Base-by-base conservation (phyloP, 53 echinoderm and acorn worm genomes). In the Luidia sarsii region DNA sequence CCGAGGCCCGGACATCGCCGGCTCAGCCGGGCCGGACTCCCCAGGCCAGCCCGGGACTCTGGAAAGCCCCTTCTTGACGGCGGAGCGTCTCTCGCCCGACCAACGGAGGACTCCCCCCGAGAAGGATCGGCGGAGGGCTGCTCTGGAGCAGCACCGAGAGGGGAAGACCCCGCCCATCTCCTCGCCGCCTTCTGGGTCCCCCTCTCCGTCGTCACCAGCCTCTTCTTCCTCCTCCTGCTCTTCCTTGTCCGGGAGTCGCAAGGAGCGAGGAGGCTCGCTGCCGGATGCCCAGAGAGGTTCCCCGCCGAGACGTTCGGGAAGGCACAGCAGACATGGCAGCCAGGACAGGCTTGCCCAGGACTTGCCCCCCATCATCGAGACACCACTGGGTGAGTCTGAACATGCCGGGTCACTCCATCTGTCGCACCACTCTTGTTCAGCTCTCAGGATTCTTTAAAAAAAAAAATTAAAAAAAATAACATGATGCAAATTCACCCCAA, bases 321-420 rank as follows among this genome's bases (percentile, higher is more conserved):
- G 64, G 22, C 32, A 62, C 48, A 83, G 70, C 43, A 70, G 70
- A 31, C 33, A 21, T 3, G 36, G 33, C 16, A 83, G 83, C 34
- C 31, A 3, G 60, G 83, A 83, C 21, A 70, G 61, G 11, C 2
- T 45, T 56, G 61, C 83, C 14, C 83, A 51, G 14, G 83, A 83
- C 20, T 61, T 83, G 39, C 48, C 83, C 29, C 83, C 83, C 10
- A 69, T 83, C 23, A 45, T 48, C 16, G 83, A 83, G 46, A 70
- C 83, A 21, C 59, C 72, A 33, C 72, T 83, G 21, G 83, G 83
- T 83, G 60, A 83, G 83, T 57, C 31, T 48, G 16, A 36, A 57
- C 23, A 37, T 50, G 21, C 9, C 11, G 24, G 68, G n/a, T n/a
- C n/a, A n/a, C n/a, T n/a, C n/a, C n/a, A n/a, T n/a, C n/a, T n/a